These are phyloP conservation scores for Echeneis naucrates DNA, from an alignment of 2,797 vertebrate species.

Conservation along the genomic window DNA sequence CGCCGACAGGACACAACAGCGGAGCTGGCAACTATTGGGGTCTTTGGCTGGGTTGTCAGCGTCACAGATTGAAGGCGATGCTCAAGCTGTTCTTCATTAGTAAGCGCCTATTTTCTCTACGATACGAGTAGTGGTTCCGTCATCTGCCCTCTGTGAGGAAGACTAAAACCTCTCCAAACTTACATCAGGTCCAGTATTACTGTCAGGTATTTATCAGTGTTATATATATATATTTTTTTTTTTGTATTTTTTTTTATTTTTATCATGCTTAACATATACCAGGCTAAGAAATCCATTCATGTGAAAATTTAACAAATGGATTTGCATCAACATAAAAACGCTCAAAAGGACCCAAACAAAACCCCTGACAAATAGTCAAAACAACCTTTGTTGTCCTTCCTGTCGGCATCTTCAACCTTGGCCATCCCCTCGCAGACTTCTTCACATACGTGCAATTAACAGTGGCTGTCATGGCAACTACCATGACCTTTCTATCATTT, in stretches of 20 bases:
- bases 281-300: neutral
- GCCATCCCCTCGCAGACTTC: conserved; percentile 37
- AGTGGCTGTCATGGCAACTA: conserved; percentile 72
- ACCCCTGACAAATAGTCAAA: neutral
- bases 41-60: conserved; percentile 71
- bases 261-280: conserved; percentile 1
- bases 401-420: conserved; percentile 47
- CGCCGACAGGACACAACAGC: conserved; percentile 63
- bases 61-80: conserved; percentile 74
- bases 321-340: conserved; percentile 15
- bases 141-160: conserved; percentile 42
- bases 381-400: conserved; percentile 44
- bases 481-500: conserved; percentile 68
- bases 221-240: too few species aligned
- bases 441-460: conserved; percentile 51
- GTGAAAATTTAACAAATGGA: neutral
- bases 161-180: conserved; percentile 52
- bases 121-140: conserved; percentile 55
- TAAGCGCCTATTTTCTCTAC: conserved; percentile 59
- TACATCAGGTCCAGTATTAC: conserved; percentile 37
- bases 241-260: too few species aligned
- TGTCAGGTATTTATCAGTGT: conserved; percentile 26
- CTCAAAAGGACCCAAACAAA: conserved; percentile 6
- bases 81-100: conserved; percentile 76
- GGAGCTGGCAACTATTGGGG: conserved; percentile 57